Base-by-base conservation (phyloP, 2,797 vertebrate genomes). In the Acrossocheilus wenchowensis region DNA sequence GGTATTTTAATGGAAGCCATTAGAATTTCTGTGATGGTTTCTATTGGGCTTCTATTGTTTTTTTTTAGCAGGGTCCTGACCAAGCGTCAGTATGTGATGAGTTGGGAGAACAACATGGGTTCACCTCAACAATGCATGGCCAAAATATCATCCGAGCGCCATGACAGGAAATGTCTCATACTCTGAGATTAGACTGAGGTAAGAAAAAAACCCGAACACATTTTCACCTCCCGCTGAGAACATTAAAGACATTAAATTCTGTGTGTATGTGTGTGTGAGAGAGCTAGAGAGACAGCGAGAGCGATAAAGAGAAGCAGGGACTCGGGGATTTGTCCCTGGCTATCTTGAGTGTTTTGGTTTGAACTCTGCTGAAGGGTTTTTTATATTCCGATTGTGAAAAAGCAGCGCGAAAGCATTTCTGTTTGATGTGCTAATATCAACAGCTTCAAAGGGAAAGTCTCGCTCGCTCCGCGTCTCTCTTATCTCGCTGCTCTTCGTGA, bases 341-440 rank as follows among this genome's bases (percentile, higher is more conserved):
- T 78, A 89, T 90, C 81, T 82, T 6, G n/a, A 86, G 43, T 86
- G 57, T 81, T 88, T 82, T 39, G 48, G 62, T 60, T 69, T 14
- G 66, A 85, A 77, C 48, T 64, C 77, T 43, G 52, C 62, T 75
- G 80, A 80, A 86, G 82, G 71, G 54, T 81, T 75, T 71, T 74
- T 84, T 48, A 17, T 50, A 72, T 82, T 83, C 50, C 48, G 68
- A 85, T 88, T 78, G 68, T 77, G 54, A 79, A 87, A 87, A 83
- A 45, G 54, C 80, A 74, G 72, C 26, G 64, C 71, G 45, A 87
- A 66, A 87, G 81, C 77, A 83, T 71, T 77, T 81, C 79, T 82
- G 87, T 90, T 88, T 91, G 91, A 87, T 89, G 88, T 90, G 89
- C 83, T 86, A 87, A 90, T 89, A 88, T 87, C 26, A 83, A 69